Base-by-base conservation (phyloP, 1,140 invertebrate species). In the Drosophila sulfurigaster region DNA sequence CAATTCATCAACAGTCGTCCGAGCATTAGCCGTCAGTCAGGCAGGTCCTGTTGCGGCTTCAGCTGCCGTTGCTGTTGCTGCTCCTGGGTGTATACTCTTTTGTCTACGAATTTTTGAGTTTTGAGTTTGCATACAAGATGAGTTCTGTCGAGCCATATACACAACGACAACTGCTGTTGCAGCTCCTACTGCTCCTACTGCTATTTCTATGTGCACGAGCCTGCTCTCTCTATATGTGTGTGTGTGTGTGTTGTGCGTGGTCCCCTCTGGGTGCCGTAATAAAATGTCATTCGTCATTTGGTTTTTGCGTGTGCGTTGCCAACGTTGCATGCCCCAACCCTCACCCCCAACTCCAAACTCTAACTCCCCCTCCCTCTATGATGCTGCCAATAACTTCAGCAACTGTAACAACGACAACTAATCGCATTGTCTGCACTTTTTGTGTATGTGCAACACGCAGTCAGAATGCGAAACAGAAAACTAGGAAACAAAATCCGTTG, bases 251-350 rank as follows among this genome's bases (percentile, higher is more conserved):
- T 49, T 38, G 70, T 87, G 72, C 79, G 76, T 81, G 82, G 69
- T 71, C 64, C 80, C 85, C 85, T 85, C 74, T 87, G 86, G 72
- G 81, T 89, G 85, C 81, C 81, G 81, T 89, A 89, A 89, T 89
- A 89, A 89, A 89, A 89, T 89, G 85, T 89, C 85, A 89, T 89
- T 89, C 85, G 85, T 89, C 85, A 89, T 89, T 89, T 89, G 85
- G 85, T 89, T 89, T 89, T 89, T 85, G 85, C 85, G 83, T 88
- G 85, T 86, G 82, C 76, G 77, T 83, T 87, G 71, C 77, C 73
- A 72, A 49, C 76, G 65, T 67, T 67, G 51, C 30, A 51, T 25
- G 38, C 20, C n/a, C 15, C 11, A 32, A 32, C 41, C 30, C 13
- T 11, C 30, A 10, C 15, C 28, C 8, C 25, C 11, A 7, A n/a